Evolutionary conservation across 1,140 invertebrate genomes (phyloP).

Genomic region (Bombus impatiens): DNA sequence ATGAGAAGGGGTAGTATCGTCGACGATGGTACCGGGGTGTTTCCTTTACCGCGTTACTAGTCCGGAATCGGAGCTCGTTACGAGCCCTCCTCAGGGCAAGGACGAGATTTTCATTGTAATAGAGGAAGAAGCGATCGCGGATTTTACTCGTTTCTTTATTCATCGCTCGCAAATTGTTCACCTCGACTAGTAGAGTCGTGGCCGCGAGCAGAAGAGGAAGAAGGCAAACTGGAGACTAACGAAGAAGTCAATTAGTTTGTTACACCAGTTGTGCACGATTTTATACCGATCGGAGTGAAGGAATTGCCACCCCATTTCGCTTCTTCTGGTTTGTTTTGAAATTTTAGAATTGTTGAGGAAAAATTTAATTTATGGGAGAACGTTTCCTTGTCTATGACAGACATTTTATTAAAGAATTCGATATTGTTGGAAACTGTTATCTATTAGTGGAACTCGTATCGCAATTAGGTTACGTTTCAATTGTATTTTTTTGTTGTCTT

Average conservation of each 20-base stretch:
- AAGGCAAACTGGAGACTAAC: not conserved
- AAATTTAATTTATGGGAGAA: not conserved
- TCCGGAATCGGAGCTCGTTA: conserved; percentile 53
- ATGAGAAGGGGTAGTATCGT: not conserved
- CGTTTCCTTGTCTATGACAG: not conserved
- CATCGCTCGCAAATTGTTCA: conserved; percentile 63
- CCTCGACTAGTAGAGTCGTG: not conserved
- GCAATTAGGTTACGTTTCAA: no score
- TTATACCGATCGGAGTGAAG: conserved; percentile 33
- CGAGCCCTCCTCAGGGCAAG: conserved; percentile 24
- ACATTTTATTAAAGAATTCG: not conserved
- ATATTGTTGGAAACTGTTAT: not conserved
- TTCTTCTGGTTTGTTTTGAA: not conserved
- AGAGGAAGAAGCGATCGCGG: conserved; percentile 47
- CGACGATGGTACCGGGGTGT: conserved; percentile 32
- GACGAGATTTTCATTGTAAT: conserved; percentile 50
- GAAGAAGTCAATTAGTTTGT: conserved; percentile 59
- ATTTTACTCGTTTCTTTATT: conserved; percentile 57
- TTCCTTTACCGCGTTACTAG: conserved; percentile 49
- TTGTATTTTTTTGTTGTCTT: no score
- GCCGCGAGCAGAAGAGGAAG: not conserved
- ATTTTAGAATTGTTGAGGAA: not conserved
- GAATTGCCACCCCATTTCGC: not conserved
- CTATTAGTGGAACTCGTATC: not conserved
- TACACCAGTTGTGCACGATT: conserved; percentile 35